phyloP scores from a whole-genome alignment of 2,888 invertebrate species.

The Micoletzkya japonica region DNA sequence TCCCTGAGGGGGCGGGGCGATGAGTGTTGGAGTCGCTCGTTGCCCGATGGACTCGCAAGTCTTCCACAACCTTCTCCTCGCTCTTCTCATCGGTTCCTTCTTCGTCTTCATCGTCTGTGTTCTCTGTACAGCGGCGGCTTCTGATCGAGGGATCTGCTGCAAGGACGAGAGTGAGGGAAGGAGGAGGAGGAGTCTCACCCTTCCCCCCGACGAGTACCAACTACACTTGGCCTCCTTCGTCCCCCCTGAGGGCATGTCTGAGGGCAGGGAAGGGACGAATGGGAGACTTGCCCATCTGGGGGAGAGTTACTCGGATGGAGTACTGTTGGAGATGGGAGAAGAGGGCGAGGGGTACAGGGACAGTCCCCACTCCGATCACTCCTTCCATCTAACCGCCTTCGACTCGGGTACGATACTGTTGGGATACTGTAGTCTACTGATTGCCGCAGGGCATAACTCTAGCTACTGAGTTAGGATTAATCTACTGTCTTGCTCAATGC shows the following conservation, averaged over 20 bases:
- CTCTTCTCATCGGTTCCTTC: constrained; percentile 56
- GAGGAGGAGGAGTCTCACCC: neutral
- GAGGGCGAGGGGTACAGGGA: too few relatives aligned
- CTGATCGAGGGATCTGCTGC: constrained; percentile 54
- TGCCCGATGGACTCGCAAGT: constrained; percentile 56
- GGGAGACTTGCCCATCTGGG: too few relatives aligned
- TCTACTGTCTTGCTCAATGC: neutral
- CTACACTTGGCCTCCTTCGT: neutral
- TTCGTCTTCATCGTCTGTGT: constrained; percentile 59
- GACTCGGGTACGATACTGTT: constrained; percentile 16
- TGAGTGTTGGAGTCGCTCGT: neutral
- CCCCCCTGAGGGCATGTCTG: too few relatives aligned
- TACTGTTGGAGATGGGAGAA: too few relatives aligned
- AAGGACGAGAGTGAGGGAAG: constrained; percentile 34
- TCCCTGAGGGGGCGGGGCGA: constrained; percentile 2
- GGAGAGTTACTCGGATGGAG: too few relatives aligned
- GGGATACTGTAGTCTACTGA: too few relatives aligned
- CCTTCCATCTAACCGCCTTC: neutral
- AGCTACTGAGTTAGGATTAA: neutral
- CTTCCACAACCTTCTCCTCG: constrained; percentile 56
- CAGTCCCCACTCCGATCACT: too few relatives aligned
- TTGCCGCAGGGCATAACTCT: too few relatives aligned
- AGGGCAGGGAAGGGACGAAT: neutral
- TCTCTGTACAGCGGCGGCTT: constrained; percentile 54
- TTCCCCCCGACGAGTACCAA: neutral